Evolutionary conservation across 2,888 invertebrate species (phyloP).

Genomic region (Phengaris arion): DNA sequence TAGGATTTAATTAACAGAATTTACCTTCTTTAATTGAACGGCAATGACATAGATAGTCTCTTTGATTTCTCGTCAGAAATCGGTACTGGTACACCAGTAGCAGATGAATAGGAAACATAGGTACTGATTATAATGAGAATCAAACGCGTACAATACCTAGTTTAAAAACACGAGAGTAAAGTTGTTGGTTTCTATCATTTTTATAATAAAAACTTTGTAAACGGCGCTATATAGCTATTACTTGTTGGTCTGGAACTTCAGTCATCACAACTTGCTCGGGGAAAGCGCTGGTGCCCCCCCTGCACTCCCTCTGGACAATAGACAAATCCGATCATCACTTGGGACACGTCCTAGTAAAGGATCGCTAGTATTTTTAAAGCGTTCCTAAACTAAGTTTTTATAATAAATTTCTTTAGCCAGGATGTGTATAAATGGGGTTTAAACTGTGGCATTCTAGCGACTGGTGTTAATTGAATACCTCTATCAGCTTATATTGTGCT

Average conservation of each 20-base stretch:
- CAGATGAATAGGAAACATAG: neutral
- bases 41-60: no score
- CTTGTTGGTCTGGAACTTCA: slow-evolving; percentile 25
- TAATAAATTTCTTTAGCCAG: neutral
- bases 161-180: slow-evolving; percentile 2
- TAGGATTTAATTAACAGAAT: no score
- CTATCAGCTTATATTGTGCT: slow-evolving; percentile 29
- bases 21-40: no score
- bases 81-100: neutral
- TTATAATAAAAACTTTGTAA: slow-evolving; percentile 24
- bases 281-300: slow-evolving; percentile 51
- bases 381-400: no score
- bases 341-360: slow-evolving; percentile 41
- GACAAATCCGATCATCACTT: slow-evolving; percentile 48
- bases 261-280: slow-evolving; percentile 39
- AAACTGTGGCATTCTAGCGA: slow-evolving; percentile 32
- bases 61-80: no score
- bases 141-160: neutral
- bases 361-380: neutral
- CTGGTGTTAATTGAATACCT: slow-evolving; percentile 34
- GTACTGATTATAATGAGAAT: neutral
- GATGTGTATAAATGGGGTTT: neutral
- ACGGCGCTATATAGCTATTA: slow-evolving; percentile 47
- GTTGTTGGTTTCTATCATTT: slow-evolving; percentile 18
- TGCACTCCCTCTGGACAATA: slow-evolving; percentile 53